Evolutionary conservation across 2,888 invertebrate species (phyloP).

Genomic region (Platypus cylindrus): DNA sequence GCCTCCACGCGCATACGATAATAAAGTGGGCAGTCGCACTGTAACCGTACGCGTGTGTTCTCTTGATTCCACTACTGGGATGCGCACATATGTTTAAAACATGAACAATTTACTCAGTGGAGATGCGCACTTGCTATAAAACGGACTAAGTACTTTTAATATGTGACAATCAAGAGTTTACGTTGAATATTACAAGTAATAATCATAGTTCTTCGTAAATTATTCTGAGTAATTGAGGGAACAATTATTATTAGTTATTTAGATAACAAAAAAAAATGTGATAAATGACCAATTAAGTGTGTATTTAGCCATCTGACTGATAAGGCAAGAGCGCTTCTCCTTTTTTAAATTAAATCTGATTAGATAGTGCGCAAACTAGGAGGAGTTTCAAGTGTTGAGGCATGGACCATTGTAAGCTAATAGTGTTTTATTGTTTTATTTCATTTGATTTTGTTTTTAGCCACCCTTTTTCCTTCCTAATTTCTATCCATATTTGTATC

Average conservation of each 20-base stretch:
- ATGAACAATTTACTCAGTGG: not conserved
- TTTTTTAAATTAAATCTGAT: too few species aligned
- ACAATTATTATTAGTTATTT: too few species aligned
- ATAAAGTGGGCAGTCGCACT: constrained; percentile 6
- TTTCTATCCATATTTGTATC: constrained; percentile 6
- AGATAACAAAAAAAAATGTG: too few species aligned
- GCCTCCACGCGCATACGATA: constrained; percentile 21
- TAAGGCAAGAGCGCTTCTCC: too few species aligned
- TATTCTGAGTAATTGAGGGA: too few species aligned
- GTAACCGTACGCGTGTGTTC: constrained; percentile 9
- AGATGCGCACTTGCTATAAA: constrained; percentile 9
- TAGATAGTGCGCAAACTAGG: constrained; percentile 7
- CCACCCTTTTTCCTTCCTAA: constrained; percentile 6
- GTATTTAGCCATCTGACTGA: too few species aligned
- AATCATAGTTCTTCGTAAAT: too few species aligned
- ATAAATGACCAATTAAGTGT: too few species aligned
- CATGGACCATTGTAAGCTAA: constrained; percentile 14
- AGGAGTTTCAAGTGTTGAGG: constrained; percentile 12
- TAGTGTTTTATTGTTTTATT: constrained; percentile 13
- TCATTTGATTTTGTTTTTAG: constrained; percentile 11
- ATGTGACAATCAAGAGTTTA: too few species aligned
- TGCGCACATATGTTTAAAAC: too few species aligned
- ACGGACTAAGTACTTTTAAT: too few species aligned
- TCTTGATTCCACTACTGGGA: constrained; percentile 10
- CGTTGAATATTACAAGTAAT: too few species aligned